A percentile compares a stretch with the other conserved stretches of the same genome.
These are phyloP conservation scores for Blennius ocellaris DNA, from an alignment of 2,113 vertebrate species.

Conservation along the genomic window DNA sequence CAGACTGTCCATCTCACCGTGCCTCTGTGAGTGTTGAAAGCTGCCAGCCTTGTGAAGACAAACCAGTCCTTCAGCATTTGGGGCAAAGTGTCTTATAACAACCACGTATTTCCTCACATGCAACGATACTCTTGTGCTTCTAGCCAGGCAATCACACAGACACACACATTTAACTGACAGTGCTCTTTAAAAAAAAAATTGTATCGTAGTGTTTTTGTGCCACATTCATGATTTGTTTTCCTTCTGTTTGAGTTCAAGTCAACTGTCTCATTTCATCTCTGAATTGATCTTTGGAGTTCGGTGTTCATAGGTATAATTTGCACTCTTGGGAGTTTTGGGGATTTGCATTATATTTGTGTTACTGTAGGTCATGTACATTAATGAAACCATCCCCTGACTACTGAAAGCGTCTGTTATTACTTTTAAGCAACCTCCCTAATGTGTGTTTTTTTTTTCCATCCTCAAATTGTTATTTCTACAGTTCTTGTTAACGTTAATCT, in stretches of 20 bases:
- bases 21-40: conserved; percentile 20
- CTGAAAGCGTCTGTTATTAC: conserved; percentile 13
- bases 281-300: background rate
- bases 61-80: conserved; percentile 59
- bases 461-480: conserved; percentile 6
- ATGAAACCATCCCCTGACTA: background rate
- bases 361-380: conserved; percentile 30
- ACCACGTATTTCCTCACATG: conserved; percentile 61
- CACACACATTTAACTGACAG: background rate
- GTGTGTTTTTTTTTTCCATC: background rate
- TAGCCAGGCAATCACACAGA: background rate
- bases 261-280: conserved; percentile 23
- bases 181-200: conserved; percentile 1
- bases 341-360: conserved; percentile 24
- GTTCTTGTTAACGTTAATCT: conserved; percentile 10
- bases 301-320: conserved; percentile 31
- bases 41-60: conserved; percentile 56
- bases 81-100: conserved; percentile 75
- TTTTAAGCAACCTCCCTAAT: background rate
- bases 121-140: conserved; percentile 39
- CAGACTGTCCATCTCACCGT: background rate
- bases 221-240: conserved; percentile 19
- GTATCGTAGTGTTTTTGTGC: conserved; percentile 4
- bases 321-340: background rate
- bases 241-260: conserved; percentile 28